Conservation (phyloP, 2,113 vertebrate species). For the Saguinus midas region DNA sequence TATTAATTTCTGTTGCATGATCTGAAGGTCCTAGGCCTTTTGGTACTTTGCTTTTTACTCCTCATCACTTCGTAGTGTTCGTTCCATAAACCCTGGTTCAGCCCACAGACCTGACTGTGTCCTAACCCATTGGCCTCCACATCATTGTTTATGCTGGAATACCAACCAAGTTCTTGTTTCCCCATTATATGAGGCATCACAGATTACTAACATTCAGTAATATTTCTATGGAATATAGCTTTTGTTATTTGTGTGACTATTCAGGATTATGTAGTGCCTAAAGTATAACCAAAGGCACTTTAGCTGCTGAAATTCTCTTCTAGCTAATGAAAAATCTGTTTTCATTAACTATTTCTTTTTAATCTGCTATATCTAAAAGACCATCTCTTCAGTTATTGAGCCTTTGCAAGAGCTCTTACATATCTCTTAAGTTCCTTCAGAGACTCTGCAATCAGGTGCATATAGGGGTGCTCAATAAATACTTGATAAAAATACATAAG, state of each 20-base stretch:
- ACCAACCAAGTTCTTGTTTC: not conserved
- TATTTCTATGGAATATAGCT: not conserved
- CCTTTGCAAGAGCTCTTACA: not conserved
- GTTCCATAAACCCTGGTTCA: not conserved
- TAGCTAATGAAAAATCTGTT: not conserved
- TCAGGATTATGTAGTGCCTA: not conserved
- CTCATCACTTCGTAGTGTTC: not conserved
- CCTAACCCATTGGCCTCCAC: not conserved
- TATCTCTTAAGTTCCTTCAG: not conserved
- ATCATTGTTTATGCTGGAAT: not conserved
- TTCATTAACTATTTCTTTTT: not conserved
- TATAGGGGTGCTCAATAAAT: not conserved
- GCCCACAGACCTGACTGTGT: not conserved
- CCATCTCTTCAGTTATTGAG: not conserved
- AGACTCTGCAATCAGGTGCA: not conserved
- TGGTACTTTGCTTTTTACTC: not conserved
- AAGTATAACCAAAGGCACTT: not conserved
- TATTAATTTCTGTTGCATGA: slow-evolving; percentile 26
- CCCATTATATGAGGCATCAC: not conserved
- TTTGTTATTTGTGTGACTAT: not conserved
- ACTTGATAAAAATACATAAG: not conserved
- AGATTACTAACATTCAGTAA: not conserved
- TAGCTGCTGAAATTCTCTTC: not conserved
- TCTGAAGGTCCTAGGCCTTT: not conserved
- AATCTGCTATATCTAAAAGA: not conserved